Percentiles rank a stretch among this genome's conserved stretches.
These are phyloP conservation scores for Xestia sexstrigata DNA, from an alignment of 2,888 invertebrate genomes.

Conservation along the genomic window DNA sequence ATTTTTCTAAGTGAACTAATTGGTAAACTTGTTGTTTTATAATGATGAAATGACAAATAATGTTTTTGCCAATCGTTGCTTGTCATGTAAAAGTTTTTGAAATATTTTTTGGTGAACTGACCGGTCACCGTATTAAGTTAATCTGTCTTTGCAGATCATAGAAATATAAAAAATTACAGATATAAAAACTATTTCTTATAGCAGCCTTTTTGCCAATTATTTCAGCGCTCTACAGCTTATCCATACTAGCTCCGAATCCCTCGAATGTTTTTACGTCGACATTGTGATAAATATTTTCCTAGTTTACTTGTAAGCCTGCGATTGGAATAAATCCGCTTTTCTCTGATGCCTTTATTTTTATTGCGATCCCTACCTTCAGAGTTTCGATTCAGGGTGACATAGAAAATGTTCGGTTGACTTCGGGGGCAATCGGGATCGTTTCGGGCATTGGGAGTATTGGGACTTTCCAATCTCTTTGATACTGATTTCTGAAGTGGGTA, in stretches of 20 bases:
- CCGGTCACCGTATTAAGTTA: no score
- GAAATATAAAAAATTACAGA: not conserved
- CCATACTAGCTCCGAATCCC: constrained; percentile 13
- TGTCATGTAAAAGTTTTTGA: no score
- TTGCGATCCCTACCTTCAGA: constrained; percentile 53
- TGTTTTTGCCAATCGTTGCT: no score
- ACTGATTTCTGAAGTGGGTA: constrained; percentile 29
- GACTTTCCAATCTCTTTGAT: constrained; percentile 32
- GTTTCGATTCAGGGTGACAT: constrained; percentile 25
- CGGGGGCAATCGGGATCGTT: constrained; percentile 22
- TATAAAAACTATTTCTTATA: not conserved
- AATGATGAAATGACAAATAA: no score
- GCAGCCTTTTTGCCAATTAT: not conserved
- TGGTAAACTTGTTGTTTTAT: no score
- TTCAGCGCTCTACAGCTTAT: constrained; percentile 10
- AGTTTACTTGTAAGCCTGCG: constrained; percentile 57
- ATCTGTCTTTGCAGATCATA: not conserved
- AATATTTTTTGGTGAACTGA: no score
- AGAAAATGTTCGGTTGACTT: constrained; percentile 38
- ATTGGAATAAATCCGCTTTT: constrained; percentile 60
- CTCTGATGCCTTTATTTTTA: constrained; percentile 59
- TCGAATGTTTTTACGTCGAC: constrained; percentile 44
- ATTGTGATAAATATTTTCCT: constrained; percentile 63
- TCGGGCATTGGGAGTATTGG: constrained; percentile 8
- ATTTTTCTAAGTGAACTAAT: no score